These are phyloP conservation scores for Centropus unirufus DNA, from an alignment of 2,113 vertebrate species.

Conservation along the genomic window DNA sequence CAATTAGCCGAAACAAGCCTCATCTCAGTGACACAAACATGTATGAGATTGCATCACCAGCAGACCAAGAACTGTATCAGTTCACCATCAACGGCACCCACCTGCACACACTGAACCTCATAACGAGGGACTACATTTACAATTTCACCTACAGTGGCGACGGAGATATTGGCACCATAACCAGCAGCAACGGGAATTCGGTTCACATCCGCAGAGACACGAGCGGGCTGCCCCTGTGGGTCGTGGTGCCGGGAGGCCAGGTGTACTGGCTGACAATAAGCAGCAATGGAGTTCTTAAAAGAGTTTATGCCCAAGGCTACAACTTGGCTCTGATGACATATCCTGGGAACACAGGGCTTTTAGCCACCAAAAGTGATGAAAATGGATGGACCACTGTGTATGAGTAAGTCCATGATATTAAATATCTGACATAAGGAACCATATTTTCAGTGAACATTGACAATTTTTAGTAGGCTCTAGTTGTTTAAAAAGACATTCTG, in stretches of 20 bases:
- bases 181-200: conserved; percentile 82
- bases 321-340: conserved; percentile 95
- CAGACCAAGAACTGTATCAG: conserved; percentile 94
- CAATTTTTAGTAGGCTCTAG: background rate
- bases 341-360: conserved; percentile 91
- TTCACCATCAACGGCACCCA: conserved; percentile 94
- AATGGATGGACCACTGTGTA: conserved; percentile 97
- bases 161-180: conserved; percentile 83
- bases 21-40: conserved; percentile 81
- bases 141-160: conserved; percentile 92
- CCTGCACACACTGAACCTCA: conserved; percentile 92
- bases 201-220: conserved; percentile 91
- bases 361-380: conserved; percentile 95
- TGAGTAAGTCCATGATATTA: conserved; percentile 82
- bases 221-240: conserved; percentile 90
- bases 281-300: conserved; percentile 92
- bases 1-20: conserved; percentile 88
- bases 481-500: background rate
- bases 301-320: conserved; percentile 93
- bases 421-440: background rate
- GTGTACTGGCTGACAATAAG: conserved; percentile 95
- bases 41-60: conserved; percentile 92
- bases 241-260: conserved; percentile 91
- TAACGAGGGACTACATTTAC: conserved; percentile 92
- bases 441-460: background rate